phyloP scores from a whole-genome alignment of 2,113 vertebrate species.

The Rhinogobius similis region DNA sequence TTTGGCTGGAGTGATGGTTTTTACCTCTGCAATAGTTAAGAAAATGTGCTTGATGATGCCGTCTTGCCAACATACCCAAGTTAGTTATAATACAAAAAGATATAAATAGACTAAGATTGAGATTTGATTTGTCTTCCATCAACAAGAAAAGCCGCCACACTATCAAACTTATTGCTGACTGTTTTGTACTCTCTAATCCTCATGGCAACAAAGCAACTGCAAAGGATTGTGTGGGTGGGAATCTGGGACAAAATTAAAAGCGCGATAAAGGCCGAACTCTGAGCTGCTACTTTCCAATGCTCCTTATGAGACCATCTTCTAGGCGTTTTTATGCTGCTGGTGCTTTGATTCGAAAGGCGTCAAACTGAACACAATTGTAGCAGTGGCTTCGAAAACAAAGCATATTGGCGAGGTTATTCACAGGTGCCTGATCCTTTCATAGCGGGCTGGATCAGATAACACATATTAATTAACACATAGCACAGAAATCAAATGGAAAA shows the following conservation, averaged over 20 bases:
- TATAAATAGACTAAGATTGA: slow-evolving; percentile 4
- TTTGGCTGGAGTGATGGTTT: no score
- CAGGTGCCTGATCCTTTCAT: slow-evolving; percentile 47
- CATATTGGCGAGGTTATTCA: slow-evolving; percentile 41
- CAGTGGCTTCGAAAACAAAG: slow-evolving; percentile 23
- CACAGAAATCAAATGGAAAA: slow-evolving; percentile 37
- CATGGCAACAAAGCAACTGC: slow-evolving; percentile 52
- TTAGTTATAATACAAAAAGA: no score
- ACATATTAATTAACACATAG: slow-evolving; percentile 59
- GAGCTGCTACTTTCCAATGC: slow-evolving; percentile 26
- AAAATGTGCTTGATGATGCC: no score
- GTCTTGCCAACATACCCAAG: no score
- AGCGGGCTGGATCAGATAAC: slow-evolving; percentile 53
- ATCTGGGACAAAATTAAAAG: slow-evolving; percentile 54
- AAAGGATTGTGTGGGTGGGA: slow-evolving; percentile 31
- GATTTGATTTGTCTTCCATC: slow-evolving; percentile 39
- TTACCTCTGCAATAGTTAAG: no score
- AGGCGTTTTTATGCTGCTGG: slow-evolving; percentile 12
- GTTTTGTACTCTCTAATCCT: slow-evolving; percentile 10
- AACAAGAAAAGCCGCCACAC: slow-evolving; percentile 20
- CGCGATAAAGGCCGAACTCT: slow-evolving; percentile 37
- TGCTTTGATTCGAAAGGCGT: slow-evolving; percentile 47
- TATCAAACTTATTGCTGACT: slow-evolving; percentile 31
- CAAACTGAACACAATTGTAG: slow-evolving; percentile 41
- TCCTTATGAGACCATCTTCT: slow-evolving; percentile 28